phyloP scores from a whole-genome alignment of 2,797 vertebrate genomes.

The Geotrypetes seraphini region DNA sequence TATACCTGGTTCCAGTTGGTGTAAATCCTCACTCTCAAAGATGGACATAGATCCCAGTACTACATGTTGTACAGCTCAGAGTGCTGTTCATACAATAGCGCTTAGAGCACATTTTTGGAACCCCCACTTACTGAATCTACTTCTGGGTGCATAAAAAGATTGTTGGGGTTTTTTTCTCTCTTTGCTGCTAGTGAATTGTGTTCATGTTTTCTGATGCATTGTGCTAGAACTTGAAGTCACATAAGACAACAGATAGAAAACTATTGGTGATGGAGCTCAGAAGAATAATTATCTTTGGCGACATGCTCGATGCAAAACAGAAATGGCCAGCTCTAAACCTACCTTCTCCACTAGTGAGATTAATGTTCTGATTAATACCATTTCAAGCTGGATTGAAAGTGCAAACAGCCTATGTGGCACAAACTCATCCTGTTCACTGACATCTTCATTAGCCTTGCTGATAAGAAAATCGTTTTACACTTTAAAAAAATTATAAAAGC shows the following conservation, averaged over 20 bases:
- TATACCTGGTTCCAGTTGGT: too few species aligned
- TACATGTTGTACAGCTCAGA: too few species aligned
- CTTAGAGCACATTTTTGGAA: too few species aligned
- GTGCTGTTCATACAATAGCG: too few species aligned
- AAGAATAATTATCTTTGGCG: constrained; percentile 42
- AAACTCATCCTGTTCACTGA: constrained; percentile 48
- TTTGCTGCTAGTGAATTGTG: too few species aligned
- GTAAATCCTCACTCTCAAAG: too few species aligned
- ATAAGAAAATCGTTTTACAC: constrained; percentile 54
- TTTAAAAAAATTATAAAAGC: constrained; percentile 36
- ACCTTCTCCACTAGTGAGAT: constrained; percentile 45
- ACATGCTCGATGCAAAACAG: constrained; percentile 30
- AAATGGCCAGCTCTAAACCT: constrained; percentile 32
- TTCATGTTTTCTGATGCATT: too few species aligned
- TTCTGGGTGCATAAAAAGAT: too few species aligned
- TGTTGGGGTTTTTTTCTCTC: too few species aligned
- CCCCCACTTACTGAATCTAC: too few species aligned
- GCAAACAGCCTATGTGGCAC: constrained; percentile 45
- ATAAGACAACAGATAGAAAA: constrained; percentile 13
- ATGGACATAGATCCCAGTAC: too few species aligned
- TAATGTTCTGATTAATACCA: constrained; percentile 49
- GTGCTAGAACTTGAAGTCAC: too few species aligned
- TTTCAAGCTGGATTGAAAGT: constrained; percentile 40
- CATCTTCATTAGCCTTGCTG: constrained; percentile 57
- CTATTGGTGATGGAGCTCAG: constrained; percentile 34